Evolutionary conservation across 2,113 vertebrate species (phyloP).

Genomic region (Labeo rohita): DNA sequence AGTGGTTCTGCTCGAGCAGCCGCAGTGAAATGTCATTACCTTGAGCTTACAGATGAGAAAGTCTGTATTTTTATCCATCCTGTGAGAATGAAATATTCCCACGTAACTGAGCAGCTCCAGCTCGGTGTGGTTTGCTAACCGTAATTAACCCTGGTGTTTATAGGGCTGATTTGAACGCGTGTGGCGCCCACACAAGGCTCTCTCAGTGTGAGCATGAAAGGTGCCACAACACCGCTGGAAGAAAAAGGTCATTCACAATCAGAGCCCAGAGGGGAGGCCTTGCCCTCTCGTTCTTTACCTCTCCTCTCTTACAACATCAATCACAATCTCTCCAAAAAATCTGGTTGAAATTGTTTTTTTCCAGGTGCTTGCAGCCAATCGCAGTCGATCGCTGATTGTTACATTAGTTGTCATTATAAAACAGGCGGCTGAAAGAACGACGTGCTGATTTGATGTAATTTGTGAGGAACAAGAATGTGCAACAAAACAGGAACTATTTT

Average conservation of each 20-base stretch:
- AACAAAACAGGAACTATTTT: not conserved
- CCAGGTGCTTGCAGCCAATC: constrained; percentile 53
- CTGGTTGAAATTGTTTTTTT: constrained; percentile 60
- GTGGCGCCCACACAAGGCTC: constrained; percentile 69
- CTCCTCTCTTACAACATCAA: constrained; percentile 58
- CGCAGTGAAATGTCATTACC: constrained; percentile 19
- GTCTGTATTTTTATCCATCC: constrained; percentile 39
- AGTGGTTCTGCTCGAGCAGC: constrained; percentile 2
- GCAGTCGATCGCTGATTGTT: constrained; percentile 55
- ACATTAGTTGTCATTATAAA: constrained; percentile 33
- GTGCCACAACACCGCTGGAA: constrained; percentile 60
- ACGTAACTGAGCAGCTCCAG: constrained; percentile 58
- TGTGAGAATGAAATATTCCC: constrained; percentile 45
- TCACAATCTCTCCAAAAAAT: constrained; percentile 66
- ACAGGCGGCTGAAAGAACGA: constrained; percentile 27
- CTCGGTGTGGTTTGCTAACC: constrained; percentile 63
- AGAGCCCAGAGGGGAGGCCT: constrained; percentile 64
- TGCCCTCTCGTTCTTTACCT: constrained; percentile 59
- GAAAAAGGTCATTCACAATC: constrained; percentile 76
- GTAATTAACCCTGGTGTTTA: constrained; percentile 74
- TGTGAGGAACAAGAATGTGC: not conserved
- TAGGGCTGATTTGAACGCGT: constrained; percentile 67
- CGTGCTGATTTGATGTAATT: constrained; percentile 40
- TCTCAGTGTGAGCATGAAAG: constrained; percentile 71
- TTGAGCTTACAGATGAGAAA: not conserved